Base-by-base conservation (phyloP, 2,797 vertebrate genomes). In the Sebastes itinus region DNA sequence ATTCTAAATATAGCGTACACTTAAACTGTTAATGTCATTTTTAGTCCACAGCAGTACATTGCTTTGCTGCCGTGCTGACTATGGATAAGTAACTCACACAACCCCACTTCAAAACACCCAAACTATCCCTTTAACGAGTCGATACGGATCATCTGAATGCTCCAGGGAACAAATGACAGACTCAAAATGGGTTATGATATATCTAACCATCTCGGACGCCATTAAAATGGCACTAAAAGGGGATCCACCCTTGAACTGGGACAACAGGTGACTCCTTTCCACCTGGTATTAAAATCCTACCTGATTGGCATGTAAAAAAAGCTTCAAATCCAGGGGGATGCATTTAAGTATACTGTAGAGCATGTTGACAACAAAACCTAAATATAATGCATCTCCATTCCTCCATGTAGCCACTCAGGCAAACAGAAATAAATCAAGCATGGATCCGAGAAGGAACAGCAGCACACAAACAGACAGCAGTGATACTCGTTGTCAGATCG, bases 341-440 rank as follows among this genome's bases (percentile, higher is more conserved):
- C n/a, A 59, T 72, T 42, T 16, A 38, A 38, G 35, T 38, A 38
- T 14, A 69, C 18, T 52, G 49, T 52, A 52, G 49, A n/a, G 20
- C 56, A 7, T 7, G 27, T 18, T 28, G 25, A 67, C 58, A 69
- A 60, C 54, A 72, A 59, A 75, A 72, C 25, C 59, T 52, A 54
- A 70, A 72, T 55, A 49, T 46, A 62, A 77, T 58, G 65, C 38
- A 20, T 49, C 38, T 73, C 63, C 80, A 38, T 23, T 60, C 58
- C 23, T 58, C 46, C 56, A 5, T 27, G 54, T 55, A 32, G 62
- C 56, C 60, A 14, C 25, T 52, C 27, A 71, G 56, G 78, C 25
- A 64, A 85, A 71, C 66, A 52, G 46, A 54, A 85, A 81, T 76
- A 80, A 87, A 76, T 77, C 68, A 72, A 69, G 70, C 83, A 14